A percentile compares a stretch with the other conserved stretches of the same genome.
These are phyloP conservation scores for Tiliacea aurago DNA, from an alignment of 2,888 invertebrate genomes.

Conservation along the genomic window DNA sequence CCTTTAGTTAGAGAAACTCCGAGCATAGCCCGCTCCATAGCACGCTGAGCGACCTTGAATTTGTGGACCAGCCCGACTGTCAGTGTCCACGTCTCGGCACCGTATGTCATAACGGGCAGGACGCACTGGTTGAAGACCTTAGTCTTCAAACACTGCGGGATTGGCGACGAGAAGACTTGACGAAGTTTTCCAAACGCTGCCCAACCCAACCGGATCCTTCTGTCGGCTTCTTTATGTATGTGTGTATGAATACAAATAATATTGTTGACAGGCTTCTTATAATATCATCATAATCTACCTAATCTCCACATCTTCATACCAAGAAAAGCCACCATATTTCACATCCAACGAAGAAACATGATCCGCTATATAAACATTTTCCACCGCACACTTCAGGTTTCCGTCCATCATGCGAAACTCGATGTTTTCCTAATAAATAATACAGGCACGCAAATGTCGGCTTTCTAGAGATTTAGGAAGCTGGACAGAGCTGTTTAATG, in stretches of 20 bases:
- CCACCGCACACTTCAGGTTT: conserved; percentile 15
- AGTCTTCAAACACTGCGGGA: no score
- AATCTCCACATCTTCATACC: background rate
- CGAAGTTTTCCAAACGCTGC: no score
- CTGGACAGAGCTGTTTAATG: conserved; percentile 52
- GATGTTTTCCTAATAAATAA: conserved; percentile 47
- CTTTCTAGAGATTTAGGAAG: conserved; percentile 57
- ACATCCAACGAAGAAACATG: background rate
- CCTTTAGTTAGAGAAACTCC: no score
- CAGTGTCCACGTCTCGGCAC: no score
- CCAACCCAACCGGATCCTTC: no score
- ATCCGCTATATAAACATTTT: conserved; percentile 7
- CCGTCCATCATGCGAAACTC: conserved; percentile 1
- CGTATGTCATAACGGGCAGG: no score
- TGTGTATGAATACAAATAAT: background rate
- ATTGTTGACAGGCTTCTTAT: background rate
- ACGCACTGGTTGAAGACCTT: no score
- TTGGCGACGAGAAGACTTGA: no score
- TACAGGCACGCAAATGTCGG: conserved; percentile 49
- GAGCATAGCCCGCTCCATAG: no score
- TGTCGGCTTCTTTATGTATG: no score
- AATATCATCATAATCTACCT: background rate
- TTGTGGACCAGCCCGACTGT: no score
- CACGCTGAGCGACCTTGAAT: no score
- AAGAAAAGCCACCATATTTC: background rate